Evolutionary conservation across 2,888 invertebrate species (phyloP).

Genomic region (Congeria kusceri): DNA sequence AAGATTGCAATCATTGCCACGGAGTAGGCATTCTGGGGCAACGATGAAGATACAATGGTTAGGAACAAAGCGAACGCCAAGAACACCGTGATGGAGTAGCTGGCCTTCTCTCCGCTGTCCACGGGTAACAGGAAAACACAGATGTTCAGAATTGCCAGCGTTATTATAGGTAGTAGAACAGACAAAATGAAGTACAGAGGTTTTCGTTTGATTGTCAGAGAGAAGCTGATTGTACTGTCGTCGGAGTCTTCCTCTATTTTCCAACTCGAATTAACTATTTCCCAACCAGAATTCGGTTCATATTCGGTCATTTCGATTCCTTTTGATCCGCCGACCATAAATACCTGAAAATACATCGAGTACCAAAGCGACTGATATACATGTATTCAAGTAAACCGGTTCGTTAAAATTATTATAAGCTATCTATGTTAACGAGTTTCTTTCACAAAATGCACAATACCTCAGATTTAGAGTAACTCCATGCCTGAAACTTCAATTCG

Average conservation of each 20-base stretch:
- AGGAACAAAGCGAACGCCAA: constrained; percentile 56
- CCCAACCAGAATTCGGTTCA: constrained; percentile 43
- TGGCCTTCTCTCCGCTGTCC: constrained; percentile 53
- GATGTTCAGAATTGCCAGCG: constrained; percentile 51
- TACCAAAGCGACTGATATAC: background rate
- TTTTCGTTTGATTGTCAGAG: constrained; percentile 48
- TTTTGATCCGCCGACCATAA: constrained; percentile 15
- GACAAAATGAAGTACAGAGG: constrained; percentile 52
- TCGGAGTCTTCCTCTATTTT: constrained; percentile 7
- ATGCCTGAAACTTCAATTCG: too few species aligned
- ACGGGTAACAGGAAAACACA: constrained; percentile 56
- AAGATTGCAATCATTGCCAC: constrained; percentile 47
- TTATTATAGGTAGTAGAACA: constrained; percentile 58
- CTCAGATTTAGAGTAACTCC: constrained; percentile 31
- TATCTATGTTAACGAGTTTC: background rate
- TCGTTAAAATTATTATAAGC: background rate
- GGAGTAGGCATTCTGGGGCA: constrained; percentile 50
- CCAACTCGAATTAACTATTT: constrained; percentile 29
- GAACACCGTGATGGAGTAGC: constrained; percentile 53
- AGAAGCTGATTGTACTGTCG: constrained; percentile 40
- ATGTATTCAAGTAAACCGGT: background rate
- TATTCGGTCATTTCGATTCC: constrained; percentile 39
- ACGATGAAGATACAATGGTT: constrained; percentile 34
- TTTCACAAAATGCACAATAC: constrained; percentile 9
- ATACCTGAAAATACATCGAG: constrained; percentile 35